Evolutionary conservation across 2,888 invertebrate species (phyloP).

Genomic region (Scelioninae gen. 2): DNA sequence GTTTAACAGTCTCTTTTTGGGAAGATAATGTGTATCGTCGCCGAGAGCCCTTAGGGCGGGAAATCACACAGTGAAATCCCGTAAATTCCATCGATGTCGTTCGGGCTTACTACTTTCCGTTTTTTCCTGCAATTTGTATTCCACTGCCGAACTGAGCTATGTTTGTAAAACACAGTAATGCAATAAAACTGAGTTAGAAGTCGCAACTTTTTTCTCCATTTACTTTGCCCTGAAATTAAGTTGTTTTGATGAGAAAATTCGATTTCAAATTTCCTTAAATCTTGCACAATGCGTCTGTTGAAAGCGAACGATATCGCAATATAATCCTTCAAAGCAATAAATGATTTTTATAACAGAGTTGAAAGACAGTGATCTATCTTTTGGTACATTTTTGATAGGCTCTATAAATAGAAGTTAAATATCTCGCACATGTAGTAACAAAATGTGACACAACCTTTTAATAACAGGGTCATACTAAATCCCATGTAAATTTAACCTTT

Average conservation of each 20-base stretch:
- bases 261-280: constrained; percentile 27
- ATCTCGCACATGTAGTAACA: too few relatives aligned
- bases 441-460: too few relatives aligned
- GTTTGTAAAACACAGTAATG: constrained; percentile 52
- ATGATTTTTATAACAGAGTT: too few relatives aligned
- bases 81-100: constrained; percentile 47
- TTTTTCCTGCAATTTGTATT: constrained; percentile 49
- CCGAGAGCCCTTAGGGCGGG: constrained; percentile 35
- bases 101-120: constrained; percentile 34
- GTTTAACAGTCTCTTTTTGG: constrained; percentile 34
- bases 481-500: too few relatives aligned
- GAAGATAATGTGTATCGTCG: constrained; percentile 48
- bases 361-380: too few relatives aligned
- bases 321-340: too few relatives aligned
- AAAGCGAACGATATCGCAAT: too few relatives aligned
- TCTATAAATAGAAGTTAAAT: too few relatives aligned
- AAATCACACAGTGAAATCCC: constrained; percentile 49
- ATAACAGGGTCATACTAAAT: too few relatives aligned
- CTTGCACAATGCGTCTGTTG: constrained; percentile 6
- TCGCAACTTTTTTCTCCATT: constrained; percentile 41
- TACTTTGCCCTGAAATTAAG: constrained; percentile 23
- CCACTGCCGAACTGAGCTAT: constrained; percentile 35
- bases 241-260: constrained; percentile 32
- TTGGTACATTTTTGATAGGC: too few relatives aligned
- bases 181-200: constrained; percentile 48